These are phyloP conservation scores for Taenaris catops DNA, from an alignment of 2,888 invertebrate species.

Conservation along the genomic window DNA sequence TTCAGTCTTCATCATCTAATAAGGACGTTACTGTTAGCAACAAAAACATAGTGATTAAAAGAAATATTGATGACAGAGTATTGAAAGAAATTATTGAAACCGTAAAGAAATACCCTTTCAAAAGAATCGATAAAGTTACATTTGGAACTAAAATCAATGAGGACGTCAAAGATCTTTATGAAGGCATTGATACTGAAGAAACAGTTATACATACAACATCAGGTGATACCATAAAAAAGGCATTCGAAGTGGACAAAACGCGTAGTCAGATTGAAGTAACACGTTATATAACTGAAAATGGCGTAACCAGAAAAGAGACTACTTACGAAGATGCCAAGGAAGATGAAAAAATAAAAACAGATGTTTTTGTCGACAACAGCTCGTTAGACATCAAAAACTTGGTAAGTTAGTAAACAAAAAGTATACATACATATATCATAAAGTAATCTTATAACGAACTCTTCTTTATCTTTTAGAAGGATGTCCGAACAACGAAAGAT, in stretches of 20 bases:
- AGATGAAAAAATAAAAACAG: slow-evolving; percentile 70
- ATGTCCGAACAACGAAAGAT: slow-evolving; percentile 72
- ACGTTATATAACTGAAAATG: slow-evolving; percentile 69
- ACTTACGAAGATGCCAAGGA: slow-evolving; percentile 74
- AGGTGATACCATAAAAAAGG: slow-evolving; percentile 59
- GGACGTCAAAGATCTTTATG: slow-evolving; percentile 78
- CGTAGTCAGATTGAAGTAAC: slow-evolving; percentile 74
- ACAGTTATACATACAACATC: slow-evolving; percentile 52
- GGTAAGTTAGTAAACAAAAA: slow-evolving; percentile 46
- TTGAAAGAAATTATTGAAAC: slow-evolving; percentile 71
- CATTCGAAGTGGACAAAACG: slow-evolving; percentile 68
- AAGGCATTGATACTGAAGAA: slow-evolving; percentile 64
- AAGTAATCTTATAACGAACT: slow-evolving; percentile 1
- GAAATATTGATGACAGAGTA: slow-evolving; percentile 66
- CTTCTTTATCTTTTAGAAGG: slow-evolving; percentile 47
- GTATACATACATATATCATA: background rate
- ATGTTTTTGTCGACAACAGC: slow-evolving; percentile 75
- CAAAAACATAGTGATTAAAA: slow-evolving; percentile 67
- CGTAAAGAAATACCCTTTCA: slow-evolving; percentile 71
- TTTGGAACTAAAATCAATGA: slow-evolving; percentile 79
- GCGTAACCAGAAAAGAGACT: slow-evolving; percentile 66
- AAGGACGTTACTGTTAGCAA: slow-evolving; percentile 68
- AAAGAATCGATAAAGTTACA: slow-evolving; percentile 73
- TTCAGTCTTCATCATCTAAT: slow-evolving; percentile 59
- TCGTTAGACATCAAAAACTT: slow-evolving; percentile 73